Conservation (phyloP, 2,888 invertebrate genomes). For the Acrobasis consociella region DNA sequence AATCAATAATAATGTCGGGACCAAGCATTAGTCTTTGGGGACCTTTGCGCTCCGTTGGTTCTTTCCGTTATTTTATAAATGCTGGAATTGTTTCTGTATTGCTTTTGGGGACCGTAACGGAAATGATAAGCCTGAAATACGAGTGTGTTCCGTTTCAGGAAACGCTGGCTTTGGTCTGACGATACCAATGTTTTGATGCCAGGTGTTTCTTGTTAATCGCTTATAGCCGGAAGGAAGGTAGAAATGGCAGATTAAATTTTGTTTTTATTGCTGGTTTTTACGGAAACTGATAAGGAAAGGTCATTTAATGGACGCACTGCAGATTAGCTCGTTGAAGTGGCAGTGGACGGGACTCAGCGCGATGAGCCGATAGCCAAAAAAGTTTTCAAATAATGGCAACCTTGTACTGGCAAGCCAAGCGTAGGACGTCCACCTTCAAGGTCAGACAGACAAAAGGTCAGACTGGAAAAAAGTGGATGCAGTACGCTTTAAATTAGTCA, state of each 20-base stretch:
- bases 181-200: neutral
- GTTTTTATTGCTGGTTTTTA: neutral
- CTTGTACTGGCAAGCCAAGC: no score
- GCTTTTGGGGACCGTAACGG: conserved; percentile 15
- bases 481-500: no score
- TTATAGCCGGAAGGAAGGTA: neutral
- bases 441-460: no score
- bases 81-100: conserved; percentile 18
- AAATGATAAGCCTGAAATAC: conserved; percentile 23
- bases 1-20: conserved; percentile 15
- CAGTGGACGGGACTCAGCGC: no score
- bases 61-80: conserved; percentile 19
- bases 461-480: no score
- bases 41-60: neutral
- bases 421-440: no score
- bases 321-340: no score
- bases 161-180: conserved; percentile 14
- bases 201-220: conserved; percentile 3
- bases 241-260: neutral
- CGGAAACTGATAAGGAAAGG: no score
- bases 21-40: conserved; percentile 11
- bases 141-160: conserved; percentile 21
- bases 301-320: no score
- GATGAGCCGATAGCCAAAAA: no score
- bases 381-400: no score